phyloP scores from a whole-genome alignment of 2,113 vertebrate genomes.

The Gallinago media region DNA sequence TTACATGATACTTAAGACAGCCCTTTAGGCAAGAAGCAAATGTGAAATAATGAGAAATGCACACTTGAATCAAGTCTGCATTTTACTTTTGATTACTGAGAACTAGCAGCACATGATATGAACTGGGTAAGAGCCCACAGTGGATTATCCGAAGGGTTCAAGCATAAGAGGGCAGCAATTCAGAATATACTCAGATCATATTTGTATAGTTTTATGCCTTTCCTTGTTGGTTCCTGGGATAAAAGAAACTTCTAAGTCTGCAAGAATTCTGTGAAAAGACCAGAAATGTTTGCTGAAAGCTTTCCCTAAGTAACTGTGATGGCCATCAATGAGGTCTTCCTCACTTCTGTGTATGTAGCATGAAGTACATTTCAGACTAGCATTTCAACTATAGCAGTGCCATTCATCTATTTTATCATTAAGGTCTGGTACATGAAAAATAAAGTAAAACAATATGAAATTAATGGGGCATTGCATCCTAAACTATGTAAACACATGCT shows the following conservation, averaged over 20 bases:
- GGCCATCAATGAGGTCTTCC: neutral
- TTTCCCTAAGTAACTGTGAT: neutral
- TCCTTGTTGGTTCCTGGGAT: neutral
- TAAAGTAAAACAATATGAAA: neutral
- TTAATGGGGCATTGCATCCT: neutral
- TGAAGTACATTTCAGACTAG: neutral
- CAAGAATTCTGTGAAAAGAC: neutral
- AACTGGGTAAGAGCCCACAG: neutral
- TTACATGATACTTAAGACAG: neutral
- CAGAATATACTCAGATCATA: neutral
- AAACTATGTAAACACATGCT: neutral
- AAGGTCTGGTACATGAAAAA: neutral
- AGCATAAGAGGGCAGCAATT: neutral
- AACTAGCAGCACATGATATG: neutral
- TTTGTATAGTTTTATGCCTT: neutral
- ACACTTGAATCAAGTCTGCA: neutral
- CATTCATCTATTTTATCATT: constrained; percentile 5
- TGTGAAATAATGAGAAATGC: neutral
- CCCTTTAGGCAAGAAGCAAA: neutral
- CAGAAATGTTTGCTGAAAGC: constrained; percentile 12
- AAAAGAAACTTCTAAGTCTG: neutral
- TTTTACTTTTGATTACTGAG: neutral
- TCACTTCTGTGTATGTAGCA: neutral
- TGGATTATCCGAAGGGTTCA: neutral
- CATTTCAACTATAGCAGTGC: neutral